A percentile compares a stretch with the other conserved stretches of the same genome.
Evolutionary conservation across 2,797 vertebrate species (phyloP).

Genomic region (Leptatherina wallacei): DNA sequence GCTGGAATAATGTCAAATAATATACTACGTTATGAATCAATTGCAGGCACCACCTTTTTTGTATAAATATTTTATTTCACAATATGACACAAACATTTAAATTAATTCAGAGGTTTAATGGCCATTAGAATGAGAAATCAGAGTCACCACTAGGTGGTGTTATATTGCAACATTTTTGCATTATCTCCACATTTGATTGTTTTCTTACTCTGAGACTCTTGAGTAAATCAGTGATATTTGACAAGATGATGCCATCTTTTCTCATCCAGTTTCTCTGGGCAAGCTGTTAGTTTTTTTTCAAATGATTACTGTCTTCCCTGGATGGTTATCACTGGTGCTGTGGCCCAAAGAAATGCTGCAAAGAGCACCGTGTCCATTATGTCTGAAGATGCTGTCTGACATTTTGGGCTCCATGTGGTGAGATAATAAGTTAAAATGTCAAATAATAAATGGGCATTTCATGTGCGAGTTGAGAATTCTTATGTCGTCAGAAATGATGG

Average conservation of each 20-base stretch:
- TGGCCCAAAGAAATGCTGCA: background rate
- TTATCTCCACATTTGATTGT: conserved; percentile 2
- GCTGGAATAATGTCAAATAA: conserved; percentile 13
- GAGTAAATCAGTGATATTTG: background rate
- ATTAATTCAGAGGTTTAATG: conserved; percentile 23
- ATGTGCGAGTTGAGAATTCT: conserved; percentile 15
- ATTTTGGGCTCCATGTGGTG: background rate
- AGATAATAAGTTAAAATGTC: conserved; percentile 12
- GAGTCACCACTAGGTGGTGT: conserved; percentile 24
- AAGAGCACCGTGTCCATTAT: conserved; percentile 6
- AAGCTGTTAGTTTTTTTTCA: conserved; percentile 11
- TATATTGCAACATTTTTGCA: conserved; percentile 11
- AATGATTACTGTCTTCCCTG: background rate
- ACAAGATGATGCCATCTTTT: conserved; percentile 7
- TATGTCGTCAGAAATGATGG: background rate
- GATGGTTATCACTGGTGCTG: conserved; percentile 11
- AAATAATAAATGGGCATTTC: background rate
- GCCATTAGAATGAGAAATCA: background rate
- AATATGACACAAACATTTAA: conserved; percentile 61
- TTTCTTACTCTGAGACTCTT: conserved; percentile 5
- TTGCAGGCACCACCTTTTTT: conserved; percentile 21
- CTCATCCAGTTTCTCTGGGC: conserved; percentile 19
- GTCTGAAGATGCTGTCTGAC: conserved; percentile 14
- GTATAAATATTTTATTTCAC: conserved; percentile 82
- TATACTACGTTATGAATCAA: conserved; percentile 10